Conservation (phyloP, 2,888 invertebrate genomes). For the Melieria omissa region DNA sequence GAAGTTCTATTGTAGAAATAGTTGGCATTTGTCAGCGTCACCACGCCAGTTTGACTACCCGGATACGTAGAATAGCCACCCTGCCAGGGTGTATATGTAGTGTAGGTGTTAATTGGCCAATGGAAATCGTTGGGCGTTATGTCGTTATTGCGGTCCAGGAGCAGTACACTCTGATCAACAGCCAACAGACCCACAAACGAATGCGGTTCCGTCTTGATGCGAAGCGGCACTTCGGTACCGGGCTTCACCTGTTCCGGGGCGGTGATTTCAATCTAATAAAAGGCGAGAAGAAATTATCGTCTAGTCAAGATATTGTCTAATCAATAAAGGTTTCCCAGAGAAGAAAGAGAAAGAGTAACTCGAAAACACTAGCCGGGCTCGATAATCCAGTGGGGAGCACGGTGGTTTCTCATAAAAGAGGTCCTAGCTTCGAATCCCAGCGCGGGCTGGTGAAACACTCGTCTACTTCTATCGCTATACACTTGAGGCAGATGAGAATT, state of each 20-base stretch:
- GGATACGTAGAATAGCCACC: slow-evolving; percentile 60
- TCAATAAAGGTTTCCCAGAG: too few relatives aligned
- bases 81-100: slow-evolving; percentile 66
- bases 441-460: too few relatives aligned
- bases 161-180: slow-evolving; percentile 83
- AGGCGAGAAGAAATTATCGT: background rate
- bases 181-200: slow-evolving; percentile 89
- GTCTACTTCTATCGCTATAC: too few relatives aligned
- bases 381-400: too few relatives aligned
- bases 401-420: too few relatives aligned
- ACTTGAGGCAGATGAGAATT: too few relatives aligned
- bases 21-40: slow-evolving; percentile 63
- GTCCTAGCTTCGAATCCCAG: too few relatives aligned
- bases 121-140: slow-evolving; percentile 70
- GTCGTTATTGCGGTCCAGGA: slow-evolving; percentile 75
- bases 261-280: slow-evolving; percentile 74
- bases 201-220: slow-evolving; percentile 83
- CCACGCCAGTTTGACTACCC: slow-evolving; percentile 57
- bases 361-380: too few relatives aligned
- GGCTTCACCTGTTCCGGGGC: slow-evolving; percentile 78
- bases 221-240: slow-evolving; percentile 80
- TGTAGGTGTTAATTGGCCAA: slow-evolving; percentile 73
- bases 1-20: slow-evolving; percentile 58
- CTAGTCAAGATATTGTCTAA: too few relatives aligned
- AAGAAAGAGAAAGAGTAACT: too few relatives aligned